Evolutionary conservation across 2,888 invertebrate species (phyloP).

Genomic region (Drosophila subquinaria): DNA sequence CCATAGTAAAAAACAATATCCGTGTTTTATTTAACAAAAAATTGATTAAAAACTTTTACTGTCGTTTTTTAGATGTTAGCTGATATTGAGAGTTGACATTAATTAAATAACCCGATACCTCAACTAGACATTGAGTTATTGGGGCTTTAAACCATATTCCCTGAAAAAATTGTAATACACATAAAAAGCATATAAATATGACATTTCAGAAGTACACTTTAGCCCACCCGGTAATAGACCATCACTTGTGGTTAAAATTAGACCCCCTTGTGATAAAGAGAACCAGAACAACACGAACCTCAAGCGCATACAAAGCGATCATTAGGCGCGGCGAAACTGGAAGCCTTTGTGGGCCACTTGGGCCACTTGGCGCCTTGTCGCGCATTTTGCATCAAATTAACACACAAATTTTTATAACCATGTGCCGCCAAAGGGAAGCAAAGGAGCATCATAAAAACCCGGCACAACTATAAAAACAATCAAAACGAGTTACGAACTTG

Average conservation of each 20-base stretch:
- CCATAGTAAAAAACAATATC: not conserved
- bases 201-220: not conserved
- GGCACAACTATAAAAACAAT: conserved; percentile 76
- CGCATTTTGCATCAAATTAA: conserved; percentile 75
- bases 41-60: not conserved
- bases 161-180: not conserved
- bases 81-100: not conserved
- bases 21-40: not conserved
- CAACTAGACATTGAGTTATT: not conserved
- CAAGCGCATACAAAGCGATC: conserved; percentile 32
- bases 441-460: conserved; percentile 61
- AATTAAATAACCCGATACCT: not conserved
- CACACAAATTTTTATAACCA: conserved; percentile 74
- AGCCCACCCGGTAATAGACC: not conserved
- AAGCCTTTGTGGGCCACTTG: conserved; percentile 12
- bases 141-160: not conserved
- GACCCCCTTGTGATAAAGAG: not conserved
- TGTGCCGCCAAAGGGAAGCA: conserved; percentile 23
- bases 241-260: not conserved
- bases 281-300: not conserved
- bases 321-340: conserved; percentile 46
- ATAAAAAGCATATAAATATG: not conserved
- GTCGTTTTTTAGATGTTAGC: too few relatives aligned
- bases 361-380: conserved; percentile 63
- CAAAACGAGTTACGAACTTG: conserved; percentile 73